Percentiles rank a stretch among this genome's conserved stretches.
phyloP scores from a whole-genome alignment of 1,140 invertebrate genomes.

The Cotesia typhae region DNA sequence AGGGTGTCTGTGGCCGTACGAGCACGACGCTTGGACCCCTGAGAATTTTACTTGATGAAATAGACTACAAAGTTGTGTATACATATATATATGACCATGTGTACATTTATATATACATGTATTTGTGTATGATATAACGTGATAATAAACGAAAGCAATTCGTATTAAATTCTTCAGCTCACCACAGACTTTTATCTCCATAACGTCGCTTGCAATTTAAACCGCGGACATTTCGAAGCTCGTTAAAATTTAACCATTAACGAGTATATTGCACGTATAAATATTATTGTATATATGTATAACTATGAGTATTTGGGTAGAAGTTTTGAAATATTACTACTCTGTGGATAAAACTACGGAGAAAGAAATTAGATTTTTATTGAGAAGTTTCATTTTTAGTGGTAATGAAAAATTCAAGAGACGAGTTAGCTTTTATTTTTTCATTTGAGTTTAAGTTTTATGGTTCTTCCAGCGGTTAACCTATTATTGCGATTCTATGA shows the following conservation, averaged over 20 bases:
- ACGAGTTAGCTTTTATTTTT: no score
- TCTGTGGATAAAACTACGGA: no score
- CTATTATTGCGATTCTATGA: no score
- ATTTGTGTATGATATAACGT: neutral
- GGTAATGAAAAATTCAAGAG: no score
- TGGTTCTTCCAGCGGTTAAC: no score
- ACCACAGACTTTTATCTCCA: neutral
- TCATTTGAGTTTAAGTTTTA: no score
- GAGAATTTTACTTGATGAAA: slow-evolving; percentile 41
- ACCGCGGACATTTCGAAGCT: neutral
- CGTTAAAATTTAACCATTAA: slow-evolving; percentile 3
- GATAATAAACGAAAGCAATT: slow-evolving; percentile 32
- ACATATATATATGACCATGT: no score
- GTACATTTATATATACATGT: no score
- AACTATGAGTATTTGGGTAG: neutral
- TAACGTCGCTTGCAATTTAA: neutral
- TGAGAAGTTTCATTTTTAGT: no score
- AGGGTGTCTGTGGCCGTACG: slow-evolving; percentile 1
- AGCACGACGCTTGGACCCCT: slow-evolving; percentile 21
- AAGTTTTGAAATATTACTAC: no score
- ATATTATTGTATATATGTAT: neutral
- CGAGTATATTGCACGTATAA: no score
- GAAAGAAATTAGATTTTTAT: no score
- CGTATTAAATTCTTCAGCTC: slow-evolving; percentile 41
- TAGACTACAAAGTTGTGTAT: neutral